Conservation (phyloP, 2,113 vertebrate species). For the Pelecanoides urinatrix region DNA sequence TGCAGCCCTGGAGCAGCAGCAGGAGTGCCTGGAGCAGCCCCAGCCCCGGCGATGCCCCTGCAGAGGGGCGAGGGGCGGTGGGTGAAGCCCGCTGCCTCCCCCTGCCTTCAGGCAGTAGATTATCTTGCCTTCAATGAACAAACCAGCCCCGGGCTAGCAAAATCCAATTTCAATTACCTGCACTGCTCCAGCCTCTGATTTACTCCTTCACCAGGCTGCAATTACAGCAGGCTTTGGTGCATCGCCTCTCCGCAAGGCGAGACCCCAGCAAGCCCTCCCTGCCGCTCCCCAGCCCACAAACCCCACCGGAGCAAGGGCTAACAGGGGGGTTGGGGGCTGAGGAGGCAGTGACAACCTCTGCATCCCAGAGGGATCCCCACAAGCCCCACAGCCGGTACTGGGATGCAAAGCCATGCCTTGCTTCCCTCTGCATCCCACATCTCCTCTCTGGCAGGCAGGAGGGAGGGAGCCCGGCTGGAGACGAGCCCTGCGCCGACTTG, state of each 20-base stretch:
- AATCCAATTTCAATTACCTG: slow-evolving; percentile 1
- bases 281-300: not conserved
- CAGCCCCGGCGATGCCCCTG: not conserved
- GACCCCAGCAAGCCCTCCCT: not conserved
- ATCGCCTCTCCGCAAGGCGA: accelerated
- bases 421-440: not conserved
- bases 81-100: not conserved
- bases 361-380: not conserved
- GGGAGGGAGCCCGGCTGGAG: not conserved
- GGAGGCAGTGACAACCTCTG: not conserved
- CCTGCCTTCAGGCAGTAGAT: not conserved
- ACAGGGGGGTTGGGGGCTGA: accelerated
- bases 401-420: not conserved
- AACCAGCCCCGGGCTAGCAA: not conserved
- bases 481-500: not conserved
- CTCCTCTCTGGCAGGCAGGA: not conserved
- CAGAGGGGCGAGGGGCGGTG: not conserved
- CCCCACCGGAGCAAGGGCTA: not conserved
- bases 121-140: not conserved
- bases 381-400: not conserved
- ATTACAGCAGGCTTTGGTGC: not conserved
- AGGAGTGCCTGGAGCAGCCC: not conserved
- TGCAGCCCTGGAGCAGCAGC: not conserved
- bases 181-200: not conserved
- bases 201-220: not conserved